Conservation (phyloP, 2,888 invertebrate species). For the Chouioia cunea region DNA sequence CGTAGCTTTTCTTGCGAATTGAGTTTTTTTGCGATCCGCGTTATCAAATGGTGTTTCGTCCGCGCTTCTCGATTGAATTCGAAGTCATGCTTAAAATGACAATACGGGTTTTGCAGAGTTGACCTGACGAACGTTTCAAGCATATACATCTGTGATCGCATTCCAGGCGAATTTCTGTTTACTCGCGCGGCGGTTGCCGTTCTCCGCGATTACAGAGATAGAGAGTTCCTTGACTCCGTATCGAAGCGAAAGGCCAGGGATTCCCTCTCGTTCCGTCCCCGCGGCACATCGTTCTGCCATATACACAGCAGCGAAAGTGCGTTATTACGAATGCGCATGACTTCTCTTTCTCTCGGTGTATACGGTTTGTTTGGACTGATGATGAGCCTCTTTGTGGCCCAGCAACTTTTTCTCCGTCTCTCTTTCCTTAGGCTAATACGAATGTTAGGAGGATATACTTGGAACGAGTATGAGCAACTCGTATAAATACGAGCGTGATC, state of each 20-base stretch:
- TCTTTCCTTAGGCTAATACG: slow-evolving; percentile 1
- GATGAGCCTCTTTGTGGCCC: too few relatives aligned
- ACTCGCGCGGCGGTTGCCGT: slow-evolving; percentile 32
- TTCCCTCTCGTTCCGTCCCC: slow-evolving; percentile 22
- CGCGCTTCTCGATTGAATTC: too few relatives aligned
- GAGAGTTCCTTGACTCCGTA: slow-evolving; percentile 56
- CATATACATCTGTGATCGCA: too few relatives aligned
- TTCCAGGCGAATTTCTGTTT: slow-evolving; percentile 42
- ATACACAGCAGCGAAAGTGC: slow-evolving; percentile 5
- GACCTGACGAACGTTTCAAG: too few relatives aligned
- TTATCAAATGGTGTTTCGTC: too few relatives aligned
- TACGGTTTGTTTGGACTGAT: not conserved
- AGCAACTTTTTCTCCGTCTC: too few relatives aligned
- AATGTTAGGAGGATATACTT: not conserved
- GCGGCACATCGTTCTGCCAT: not conserved
- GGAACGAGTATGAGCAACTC: too few relatives aligned
- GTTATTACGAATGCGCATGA: not conserved
- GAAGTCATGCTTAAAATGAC: too few relatives aligned
- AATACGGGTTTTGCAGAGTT: too few relatives aligned
- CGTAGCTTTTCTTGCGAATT: too few relatives aligned
- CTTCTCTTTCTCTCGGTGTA: not conserved
- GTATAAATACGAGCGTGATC: too few relatives aligned
- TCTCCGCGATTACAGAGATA: not conserved
- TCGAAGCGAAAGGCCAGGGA: slow-evolving; percentile 46
- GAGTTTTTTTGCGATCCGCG: too few relatives aligned